Evolutionary conservation across 2,888 invertebrate genomes (phyloP).

Genomic region (Drosophila maculinotata): DNA sequence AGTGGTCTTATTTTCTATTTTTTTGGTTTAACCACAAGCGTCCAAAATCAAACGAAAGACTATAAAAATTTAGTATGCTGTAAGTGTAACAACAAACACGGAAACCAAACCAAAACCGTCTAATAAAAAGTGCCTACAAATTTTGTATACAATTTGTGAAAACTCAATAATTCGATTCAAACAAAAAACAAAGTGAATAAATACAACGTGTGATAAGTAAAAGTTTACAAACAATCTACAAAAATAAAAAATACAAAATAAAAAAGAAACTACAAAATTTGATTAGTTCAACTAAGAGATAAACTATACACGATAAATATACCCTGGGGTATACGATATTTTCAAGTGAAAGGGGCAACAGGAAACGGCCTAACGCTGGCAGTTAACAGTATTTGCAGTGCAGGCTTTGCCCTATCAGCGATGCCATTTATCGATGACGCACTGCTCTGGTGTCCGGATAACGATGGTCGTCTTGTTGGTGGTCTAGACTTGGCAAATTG

Average conservation of each 20-base stretch:
- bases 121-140: constrained; percentile 74
- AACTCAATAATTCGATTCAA: constrained; percentile 26
- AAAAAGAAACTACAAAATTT: constrained; percentile 10
- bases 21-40: constrained; percentile 32
- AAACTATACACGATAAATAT: background rate
- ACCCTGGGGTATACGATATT: constrained; percentile 25
- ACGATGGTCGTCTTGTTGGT: constrained; percentile 95
- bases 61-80: constrained; percentile 15
- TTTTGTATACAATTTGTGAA: constrained; percentile 37
- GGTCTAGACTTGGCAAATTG: constrained; percentile 92
- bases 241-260: too few species aligned
- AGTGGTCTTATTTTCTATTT: constrained; percentile 36
- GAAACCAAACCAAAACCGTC: constrained; percentile 77
- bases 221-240: too few species aligned
- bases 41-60: constrained; percentile 46
- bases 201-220: constrained; percentile 61
- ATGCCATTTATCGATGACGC: constrained; percentile 99
- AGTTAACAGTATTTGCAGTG: constrained; percentile 85
- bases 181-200: constrained; percentile 12
- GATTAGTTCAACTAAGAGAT: constrained; percentile 5
- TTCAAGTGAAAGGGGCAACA: constrained; percentile 55
- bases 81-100: constrained; percentile 31
- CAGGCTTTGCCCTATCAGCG: constrained; percentile 87
- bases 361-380: constrained; percentile 84
- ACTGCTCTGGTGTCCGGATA: constrained; percentile 96